Conservation (phyloP, 2,888 invertebrate genomes). For the Pyrrhosoma nymphula region DNA sequence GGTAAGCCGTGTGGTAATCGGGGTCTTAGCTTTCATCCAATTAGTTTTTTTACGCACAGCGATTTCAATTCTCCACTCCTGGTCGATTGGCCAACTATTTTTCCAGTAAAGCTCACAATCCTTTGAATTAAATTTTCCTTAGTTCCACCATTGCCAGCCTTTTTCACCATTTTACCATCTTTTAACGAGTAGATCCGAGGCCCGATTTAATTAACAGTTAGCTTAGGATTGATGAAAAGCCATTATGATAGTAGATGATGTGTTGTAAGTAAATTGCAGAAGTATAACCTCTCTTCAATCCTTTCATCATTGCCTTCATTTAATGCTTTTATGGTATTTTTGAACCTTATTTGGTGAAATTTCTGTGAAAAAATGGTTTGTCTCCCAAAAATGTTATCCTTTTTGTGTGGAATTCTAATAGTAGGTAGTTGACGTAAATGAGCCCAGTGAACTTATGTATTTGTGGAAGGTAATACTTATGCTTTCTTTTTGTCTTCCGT, state of each 20-base stretch:
- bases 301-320: too few relatives aligned
- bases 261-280: too few relatives aligned
- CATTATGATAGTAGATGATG: neutral
- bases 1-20: neutral
- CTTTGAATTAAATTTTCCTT: neutral
- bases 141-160: neutral
- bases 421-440: too few relatives aligned
- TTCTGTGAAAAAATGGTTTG: too few relatives aligned
- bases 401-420: too few relatives aligned
- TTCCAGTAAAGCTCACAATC: neutral
- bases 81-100: neutral
- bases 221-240: neutral
- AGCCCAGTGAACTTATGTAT: too few relatives aligned
- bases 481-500: too few relatives aligned
- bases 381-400: too few relatives aligned
- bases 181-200: neutral
- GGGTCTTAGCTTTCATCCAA: neutral
- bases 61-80: neutral
- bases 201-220: neutral
- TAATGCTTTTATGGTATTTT: too few relatives aligned
- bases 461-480: too few relatives aligned
- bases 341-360: too few relatives aligned
- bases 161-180: neutral
- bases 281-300: too few relatives aligned
- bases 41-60: neutral